These are phyloP conservation scores for Leucoraja ocellata DNA, from an alignment of 2,797 vertebrate genomes.

Conservation along the genomic window DNA sequence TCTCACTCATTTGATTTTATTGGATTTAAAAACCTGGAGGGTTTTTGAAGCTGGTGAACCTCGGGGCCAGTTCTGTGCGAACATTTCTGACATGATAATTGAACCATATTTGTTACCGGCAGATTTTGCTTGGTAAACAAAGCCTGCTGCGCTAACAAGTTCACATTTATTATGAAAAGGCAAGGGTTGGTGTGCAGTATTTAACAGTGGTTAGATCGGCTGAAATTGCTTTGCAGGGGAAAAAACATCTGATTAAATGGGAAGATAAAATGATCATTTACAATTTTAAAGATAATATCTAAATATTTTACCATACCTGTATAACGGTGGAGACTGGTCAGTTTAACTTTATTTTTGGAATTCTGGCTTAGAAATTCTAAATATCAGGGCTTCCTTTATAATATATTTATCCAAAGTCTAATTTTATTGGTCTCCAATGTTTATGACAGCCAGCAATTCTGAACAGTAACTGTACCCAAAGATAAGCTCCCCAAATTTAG, in stretches of 20 bases:
- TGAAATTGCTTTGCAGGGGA: background rate
- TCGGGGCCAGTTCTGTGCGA: background rate
- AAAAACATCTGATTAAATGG: background rate
- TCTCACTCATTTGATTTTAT: slow-evolving; percentile 67
- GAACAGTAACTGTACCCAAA: background rate
- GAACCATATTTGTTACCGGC: slow-evolving; percentile 29
- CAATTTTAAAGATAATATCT: background rate
- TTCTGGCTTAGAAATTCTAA: background rate
- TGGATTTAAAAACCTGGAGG: slow-evolving; percentile 49
- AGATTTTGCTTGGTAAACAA: slow-evolving; percentile 36
- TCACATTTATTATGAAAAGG: slow-evolving; percentile 29
- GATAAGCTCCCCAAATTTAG: background rate
- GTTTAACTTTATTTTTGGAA: background rate
- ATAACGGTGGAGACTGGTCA: background rate
- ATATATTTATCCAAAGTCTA: background rate
- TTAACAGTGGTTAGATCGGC: background rate
- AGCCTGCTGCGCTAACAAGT: slow-evolving; percentile 26
- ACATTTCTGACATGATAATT: slow-evolving; percentile 35
- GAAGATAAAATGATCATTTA: slow-evolving; percentile 2
- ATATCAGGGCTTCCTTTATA: background rate
- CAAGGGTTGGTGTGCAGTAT: background rate
- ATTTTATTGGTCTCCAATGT: background rate
- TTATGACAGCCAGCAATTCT: background rate
- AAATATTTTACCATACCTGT: background rate
- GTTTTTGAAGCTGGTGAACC: slow-evolving; percentile 21